Percentiles rank a stretch among this genome's conserved stretches.
Conservation (phyloP, 1,140 invertebrate species). For the Melipona quadrifasciata region DNA sequence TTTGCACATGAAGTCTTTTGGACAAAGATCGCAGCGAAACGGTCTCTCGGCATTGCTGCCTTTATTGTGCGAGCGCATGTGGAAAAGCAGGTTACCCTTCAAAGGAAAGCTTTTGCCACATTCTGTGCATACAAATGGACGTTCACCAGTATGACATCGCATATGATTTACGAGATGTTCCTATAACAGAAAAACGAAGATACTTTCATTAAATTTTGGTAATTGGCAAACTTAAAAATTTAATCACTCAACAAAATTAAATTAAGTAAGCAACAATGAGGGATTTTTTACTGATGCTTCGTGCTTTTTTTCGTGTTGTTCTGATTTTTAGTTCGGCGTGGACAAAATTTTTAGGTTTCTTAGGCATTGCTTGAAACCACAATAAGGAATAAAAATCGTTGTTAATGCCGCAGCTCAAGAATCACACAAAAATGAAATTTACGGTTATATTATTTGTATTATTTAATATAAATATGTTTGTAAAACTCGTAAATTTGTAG, state of each 20-base stretch:
- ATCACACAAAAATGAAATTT: background rate
- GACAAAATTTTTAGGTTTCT: too few species aligned
- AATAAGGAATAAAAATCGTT: background rate
- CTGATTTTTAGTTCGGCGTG: too few species aligned
- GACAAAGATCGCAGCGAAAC: constrained; percentile 97
- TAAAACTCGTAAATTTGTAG: background rate
- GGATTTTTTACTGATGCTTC: background rate
- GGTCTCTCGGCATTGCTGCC: constrained; percentile 92
- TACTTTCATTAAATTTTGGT: background rate
- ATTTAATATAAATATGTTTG: background rate
- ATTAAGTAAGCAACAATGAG: background rate
- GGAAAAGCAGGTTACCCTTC: constrained; percentile 95
- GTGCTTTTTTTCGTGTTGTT: background rate
- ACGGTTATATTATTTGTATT: background rate
- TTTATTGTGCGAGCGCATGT: constrained; percentile 96
- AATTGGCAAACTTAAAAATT: background rate
- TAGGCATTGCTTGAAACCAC: too few species aligned
- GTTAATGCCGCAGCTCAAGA: background rate
- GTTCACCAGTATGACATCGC: constrained; percentile 94
- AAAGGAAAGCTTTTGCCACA: constrained; percentile 94
- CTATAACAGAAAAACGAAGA: constrained; percentile 66
- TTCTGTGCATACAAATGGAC: constrained; percentile 89
- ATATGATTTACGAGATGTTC: constrained; percentile 90
- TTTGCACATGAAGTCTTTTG: constrained; percentile 98
- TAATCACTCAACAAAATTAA: background rate